Percentiles rank a stretch among this genome's conserved stretches.
These are phyloP conservation scores for Ferrisia virgata DNA, from an alignment of 2,888 invertebrate genomes.

Conservation along the genomic window DNA sequence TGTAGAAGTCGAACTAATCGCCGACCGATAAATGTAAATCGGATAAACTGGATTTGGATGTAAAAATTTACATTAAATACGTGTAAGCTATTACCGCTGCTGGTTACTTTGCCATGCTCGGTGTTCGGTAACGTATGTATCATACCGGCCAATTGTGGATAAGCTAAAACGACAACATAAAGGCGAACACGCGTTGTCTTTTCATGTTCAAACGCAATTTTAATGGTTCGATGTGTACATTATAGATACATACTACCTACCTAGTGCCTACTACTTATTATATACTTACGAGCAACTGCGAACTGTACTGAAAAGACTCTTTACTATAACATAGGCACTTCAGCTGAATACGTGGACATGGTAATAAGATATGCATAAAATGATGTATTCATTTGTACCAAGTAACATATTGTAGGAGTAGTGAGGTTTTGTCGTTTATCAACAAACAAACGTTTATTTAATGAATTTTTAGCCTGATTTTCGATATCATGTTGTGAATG, in stretches of 20 bases:
- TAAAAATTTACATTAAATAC: slow-evolving; percentile 45
- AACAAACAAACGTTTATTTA: no score
- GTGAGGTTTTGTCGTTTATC: no score
- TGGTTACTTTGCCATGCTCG: neutral
- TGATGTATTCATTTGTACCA: slow-evolving; percentile 25
- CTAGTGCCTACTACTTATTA: no score
- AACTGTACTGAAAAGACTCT: neutral
- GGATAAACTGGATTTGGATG: slow-evolving; percentile 43
- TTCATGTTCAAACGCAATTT: slow-evolving; percentile 34
- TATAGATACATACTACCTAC: no score
- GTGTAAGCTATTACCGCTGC: slow-evolving; percentile 33
- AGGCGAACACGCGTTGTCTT: slow-evolving; percentile 33
- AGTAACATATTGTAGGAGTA: no score
- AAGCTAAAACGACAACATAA: slow-evolving; percentile 1
- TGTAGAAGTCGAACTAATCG: slow-evolving; percentile 33
- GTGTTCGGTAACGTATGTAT: slow-evolving; percentile 32
- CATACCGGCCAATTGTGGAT: neutral
- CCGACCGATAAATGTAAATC: slow-evolving; percentile 40
- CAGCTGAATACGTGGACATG: no score
- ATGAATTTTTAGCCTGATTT: no score
- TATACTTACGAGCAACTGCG: neutral
- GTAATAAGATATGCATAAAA: no score
- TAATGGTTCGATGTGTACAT: slow-evolving; percentile 21
- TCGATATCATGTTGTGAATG: no score
- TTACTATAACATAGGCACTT: no score